Conservation (phyloP, 2,113 vertebrate genomes). For the Ornithorhynchus anatinus region DNA sequence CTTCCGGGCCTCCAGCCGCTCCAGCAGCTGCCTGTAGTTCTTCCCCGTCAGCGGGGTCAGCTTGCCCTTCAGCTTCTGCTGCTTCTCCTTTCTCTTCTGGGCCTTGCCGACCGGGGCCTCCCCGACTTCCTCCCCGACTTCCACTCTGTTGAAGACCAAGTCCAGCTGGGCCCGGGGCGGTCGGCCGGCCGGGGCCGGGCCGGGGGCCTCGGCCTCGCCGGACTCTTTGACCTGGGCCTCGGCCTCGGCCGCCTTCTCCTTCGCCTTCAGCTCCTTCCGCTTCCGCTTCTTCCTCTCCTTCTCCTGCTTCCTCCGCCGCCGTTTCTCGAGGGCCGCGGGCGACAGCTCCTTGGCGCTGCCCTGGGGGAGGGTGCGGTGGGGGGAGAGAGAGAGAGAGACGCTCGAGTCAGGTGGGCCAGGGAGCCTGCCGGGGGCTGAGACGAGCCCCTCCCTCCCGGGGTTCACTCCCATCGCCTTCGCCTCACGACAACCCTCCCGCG, state of each 20-base stretch:
- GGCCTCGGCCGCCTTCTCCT: slow-evolving; percentile 73
- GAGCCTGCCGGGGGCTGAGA: no score
- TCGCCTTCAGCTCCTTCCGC: slow-evolving; percentile 81
- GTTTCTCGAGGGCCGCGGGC: slow-evolving; percentile 77
- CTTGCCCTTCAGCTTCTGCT: slow-evolving; percentile 79
- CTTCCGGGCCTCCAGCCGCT: slow-evolving; percentile 80
- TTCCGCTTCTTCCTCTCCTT: slow-evolving; percentile 90
- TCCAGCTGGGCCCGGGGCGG: slow-evolving; percentile 40
- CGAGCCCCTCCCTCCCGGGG: no score
- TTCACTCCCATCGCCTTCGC: no score
- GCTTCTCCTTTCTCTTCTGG: slow-evolving; percentile 78
- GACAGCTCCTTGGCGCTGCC: slow-evolving; percentile 66
- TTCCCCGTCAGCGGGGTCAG: slow-evolving; percentile 87
- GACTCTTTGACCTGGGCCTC: not conserved
- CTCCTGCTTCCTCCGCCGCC: slow-evolving; percentile 85
- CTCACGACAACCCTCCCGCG: no score
- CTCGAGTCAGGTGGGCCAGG: no score
- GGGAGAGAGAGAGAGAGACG: no score
- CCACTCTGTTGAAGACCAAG: slow-evolving; percentile 82
- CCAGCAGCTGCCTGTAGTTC: slow-evolving; percentile 93
- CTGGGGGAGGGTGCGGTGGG: slow-evolving; percentile 67
- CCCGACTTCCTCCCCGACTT: slow-evolving; percentile 71
- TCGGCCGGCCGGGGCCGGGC: not conserved
- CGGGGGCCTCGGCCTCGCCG: not conserved
- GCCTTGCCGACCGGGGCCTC: slow-evolving; percentile 73